Evolutionary conservation across 2,888 invertebrate genomes (phyloP), one percentile per base, ranked within the genome.

Genomic region (Tiliacea aurago): DNA sequence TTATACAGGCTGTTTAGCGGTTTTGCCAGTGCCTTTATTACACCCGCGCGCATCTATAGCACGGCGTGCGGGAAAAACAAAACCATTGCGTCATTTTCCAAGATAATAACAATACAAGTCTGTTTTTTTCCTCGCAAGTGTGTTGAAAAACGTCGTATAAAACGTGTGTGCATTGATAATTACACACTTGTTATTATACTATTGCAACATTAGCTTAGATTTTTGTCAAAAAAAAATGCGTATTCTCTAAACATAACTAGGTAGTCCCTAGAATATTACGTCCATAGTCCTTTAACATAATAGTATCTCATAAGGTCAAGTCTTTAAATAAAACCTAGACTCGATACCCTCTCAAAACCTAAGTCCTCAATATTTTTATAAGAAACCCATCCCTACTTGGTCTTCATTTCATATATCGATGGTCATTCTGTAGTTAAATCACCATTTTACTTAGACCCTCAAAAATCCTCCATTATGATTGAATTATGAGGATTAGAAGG

Each of bases 361-460:
- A 61, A 71, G 37, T 79, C 51, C 49, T 61, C 47, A 20, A 70
- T 79, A 79, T 84, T 78, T 77, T 75, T 64, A 33, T 65, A 65
- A 70, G 58, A 70, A 74, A 63, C 74, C 73, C 68, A 45, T 77
- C 73, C 77, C 75, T 87, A 84, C 84, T 89, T 88, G 84, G 87
- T 90, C 88, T 84, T 79, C 85, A 88, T 88, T 87, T 80, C 73
- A 77, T 84, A 86, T 78, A 90, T 90, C 83, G 88, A 87, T 84
- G 70, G 78, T 69, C 86, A 87, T 79, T 88, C 84, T 80, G 76
- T 78, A 62, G 51, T 71, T 76, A 78, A 84, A 51, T 59, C 63
- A 61, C 86, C 76, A 76, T 15, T 66, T 23, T 78, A 69, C 11
- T 20, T 23, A n/a, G 73, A 70, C 55, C 67, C 41, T 10, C 49